phyloP scores from a whole-genome alignment of 2,888 invertebrate genomes.

The Melipona beecheii region DNA sequence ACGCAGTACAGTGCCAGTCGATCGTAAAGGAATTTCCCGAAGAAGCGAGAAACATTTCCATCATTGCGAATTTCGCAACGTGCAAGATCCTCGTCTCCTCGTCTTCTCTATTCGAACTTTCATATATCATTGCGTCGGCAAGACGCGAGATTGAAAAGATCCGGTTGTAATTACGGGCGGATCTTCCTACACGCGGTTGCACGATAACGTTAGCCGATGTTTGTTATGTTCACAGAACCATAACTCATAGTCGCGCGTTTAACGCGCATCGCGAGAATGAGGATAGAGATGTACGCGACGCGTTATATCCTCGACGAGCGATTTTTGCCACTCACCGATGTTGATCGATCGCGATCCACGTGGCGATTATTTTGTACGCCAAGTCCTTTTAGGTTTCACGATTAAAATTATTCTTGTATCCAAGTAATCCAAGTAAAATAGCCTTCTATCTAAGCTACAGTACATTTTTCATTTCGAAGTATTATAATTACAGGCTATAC shows the following conservation, averaged over 20 bases:
- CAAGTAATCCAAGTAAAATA: slow-evolving; percentile 12
- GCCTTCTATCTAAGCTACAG: background rate
- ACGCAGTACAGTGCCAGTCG: too few relatives aligned
- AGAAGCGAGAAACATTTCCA: too few relatives aligned
- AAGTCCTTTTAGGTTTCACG: background rate
- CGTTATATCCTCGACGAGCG: slow-evolving; percentile 14
- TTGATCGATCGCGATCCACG: slow-evolving; percentile 20
- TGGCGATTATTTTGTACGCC: background rate
- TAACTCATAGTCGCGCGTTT: slow-evolving; percentile 50
- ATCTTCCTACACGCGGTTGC: slow-evolving; percentile 50
- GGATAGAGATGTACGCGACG: slow-evolving; percentile 19
- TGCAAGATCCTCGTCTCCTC: too few relatives aligned
- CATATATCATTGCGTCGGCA: background rate
- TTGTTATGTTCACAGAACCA: slow-evolving; percentile 45
- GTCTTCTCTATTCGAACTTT: background rate
- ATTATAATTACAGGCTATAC: background rate
- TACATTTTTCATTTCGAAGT: background rate
- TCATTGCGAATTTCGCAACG: too few relatives aligned
- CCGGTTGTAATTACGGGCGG: slow-evolving; percentile 47
- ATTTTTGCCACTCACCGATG: slow-evolving; percentile 21
- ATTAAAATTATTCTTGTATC: slow-evolving; percentile 5
- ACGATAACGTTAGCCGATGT: slow-evolving; percentile 44
- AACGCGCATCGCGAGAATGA: slow-evolving; percentile 44
- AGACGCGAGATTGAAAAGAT: slow-evolving; percentile 30
- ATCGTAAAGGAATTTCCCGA: too few relatives aligned